These are phyloP conservation scores for Ischnus inquisitorius DNA, from an alignment of 2,888 invertebrate species.

Conservation along the genomic window DNA sequence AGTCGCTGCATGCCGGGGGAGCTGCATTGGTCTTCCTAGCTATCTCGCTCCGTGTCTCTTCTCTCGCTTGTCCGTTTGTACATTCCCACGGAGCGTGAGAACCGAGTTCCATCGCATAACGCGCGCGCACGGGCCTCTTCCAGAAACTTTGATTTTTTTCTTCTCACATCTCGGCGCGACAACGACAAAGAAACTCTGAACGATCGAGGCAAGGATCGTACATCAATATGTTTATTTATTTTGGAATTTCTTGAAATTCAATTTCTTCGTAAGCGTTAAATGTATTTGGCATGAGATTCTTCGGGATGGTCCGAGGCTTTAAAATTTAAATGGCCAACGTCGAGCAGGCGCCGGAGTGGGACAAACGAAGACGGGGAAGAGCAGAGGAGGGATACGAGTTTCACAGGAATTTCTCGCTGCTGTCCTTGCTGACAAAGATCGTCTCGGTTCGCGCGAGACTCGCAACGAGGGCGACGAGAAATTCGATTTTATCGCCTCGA, in stretches of 20 bases:
- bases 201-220: constrained; percentile 45
- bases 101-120: constrained; percentile 53
- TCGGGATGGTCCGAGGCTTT: constrained; percentile 36
- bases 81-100: constrained; percentile 72
- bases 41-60: constrained; percentile 27
- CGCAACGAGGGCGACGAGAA: constrained; percentile 32
- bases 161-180: constrained; percentile 36
- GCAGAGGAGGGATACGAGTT: constrained; percentile 2
- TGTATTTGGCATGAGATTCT: constrained; percentile 27
- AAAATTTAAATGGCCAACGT: constrained; percentile 41
- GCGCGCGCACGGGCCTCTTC: constrained; percentile 51
- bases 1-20: constrained; percentile 24
- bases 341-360: background rate
- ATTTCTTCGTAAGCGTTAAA: constrained; percentile 16
- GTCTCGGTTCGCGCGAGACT: constrained; percentile 13
- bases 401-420: constrained; percentile 39
- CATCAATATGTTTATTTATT: constrained; percentile 41
- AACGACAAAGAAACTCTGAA: constrained; percentile 39
- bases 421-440: constrained; percentile 27
- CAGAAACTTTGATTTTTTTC: constrained; percentile 67
- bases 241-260: background rate
- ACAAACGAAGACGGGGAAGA: background rate
- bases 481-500: constrained; percentile 68
- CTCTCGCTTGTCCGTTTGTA: constrained; percentile 59
- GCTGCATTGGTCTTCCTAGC: background rate